These are phyloP conservation scores for Manduca sexta DNA, from an alignment of 1,140 invertebrate species.

Conservation along the genomic window DNA sequence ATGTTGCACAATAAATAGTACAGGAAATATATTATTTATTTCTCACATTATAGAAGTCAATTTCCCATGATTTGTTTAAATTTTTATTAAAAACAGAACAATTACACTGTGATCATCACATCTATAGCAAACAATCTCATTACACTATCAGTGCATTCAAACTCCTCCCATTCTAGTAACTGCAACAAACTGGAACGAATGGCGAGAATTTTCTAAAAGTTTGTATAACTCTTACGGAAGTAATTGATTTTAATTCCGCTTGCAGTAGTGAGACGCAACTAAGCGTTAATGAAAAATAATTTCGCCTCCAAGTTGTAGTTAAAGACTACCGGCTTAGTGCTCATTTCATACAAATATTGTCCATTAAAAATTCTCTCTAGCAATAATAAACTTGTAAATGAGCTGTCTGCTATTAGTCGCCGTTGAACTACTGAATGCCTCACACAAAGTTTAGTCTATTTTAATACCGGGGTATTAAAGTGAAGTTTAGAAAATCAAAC, in stretches of 20 bases:
- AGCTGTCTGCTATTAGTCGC: slow-evolving; percentile 11
- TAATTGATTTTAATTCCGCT: slow-evolving; percentile 63
- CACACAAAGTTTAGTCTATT: no score
- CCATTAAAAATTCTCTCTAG: slow-evolving; percentile 34
- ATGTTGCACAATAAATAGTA: no score
- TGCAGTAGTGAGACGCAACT: slow-evolving; percentile 47
- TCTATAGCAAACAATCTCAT: not conserved
- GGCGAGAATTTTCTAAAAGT: slow-evolving; percentile 40
- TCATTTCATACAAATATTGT: slow-evolving; percentile 28
- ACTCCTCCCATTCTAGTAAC: not conserved
- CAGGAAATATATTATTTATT: no score
- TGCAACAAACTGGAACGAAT: slow-evolving; percentile 20
- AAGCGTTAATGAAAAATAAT: slow-evolving; percentile 67
- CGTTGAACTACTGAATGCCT: no score
- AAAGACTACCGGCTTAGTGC: slow-evolving; percentile 24
- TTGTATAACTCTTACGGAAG: slow-evolving; percentile 45
- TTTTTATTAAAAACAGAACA: no score
- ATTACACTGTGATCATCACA: no score
- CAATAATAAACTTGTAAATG: slow-evolving; percentile 21
- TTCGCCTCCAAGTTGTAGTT: slow-evolving; percentile 52
- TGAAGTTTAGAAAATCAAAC: no score
- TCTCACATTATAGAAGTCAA: no score
- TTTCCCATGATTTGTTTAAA: no score
- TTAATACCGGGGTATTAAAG: no score
- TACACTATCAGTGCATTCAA: not conserved